Evolutionary conservation across 1,140 invertebrate genomes (phyloP), one percentile per base, ranked within the genome.

Genomic region (Lordiphosa collinella): DNA sequence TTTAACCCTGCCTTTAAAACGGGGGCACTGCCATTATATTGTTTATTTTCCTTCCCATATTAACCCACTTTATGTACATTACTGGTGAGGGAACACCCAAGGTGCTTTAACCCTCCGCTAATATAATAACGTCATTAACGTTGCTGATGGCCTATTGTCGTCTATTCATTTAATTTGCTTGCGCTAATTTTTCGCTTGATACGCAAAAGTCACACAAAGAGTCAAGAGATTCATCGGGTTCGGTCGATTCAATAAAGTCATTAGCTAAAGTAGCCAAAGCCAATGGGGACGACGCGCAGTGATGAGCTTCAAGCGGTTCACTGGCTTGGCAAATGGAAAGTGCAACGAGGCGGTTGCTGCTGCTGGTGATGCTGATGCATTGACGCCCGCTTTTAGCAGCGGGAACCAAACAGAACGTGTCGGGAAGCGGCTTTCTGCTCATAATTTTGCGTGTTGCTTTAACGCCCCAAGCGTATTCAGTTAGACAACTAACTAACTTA

Each of bases 201-300:
- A 67, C 63, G 66, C 76, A 82, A 76, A 72, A 82, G 76, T 84
- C 76, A 82, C 58, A 67, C 58, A 48, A 67, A 75, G 66, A 63
- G 76, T 71, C 76, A 62, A 62, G 29, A 62, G 44, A 57, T 13
- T 36, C 46, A 61, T 32, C 61, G n/a, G 14, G 13, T 34, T 43
- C 52, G 58, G 63, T 65, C 74, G 76, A 76, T 84, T 72, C 76
- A 82, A 82, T 82, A 72, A 84, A 84, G 78, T 76, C 78, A 84
- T 82, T 82, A 82, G 76, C 71, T 67, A 76, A 82, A 82, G 78
- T 84, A 82, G 78, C 71, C 71, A 70, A 70, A 65, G 69, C 69
- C 60, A 18, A 46, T 46, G 11, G 11, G 35, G 11, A 11, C 10
- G 16, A 35, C 11, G 11, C 12, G 5, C 13, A 5, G 8, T 6